phyloP scores from a whole-genome alignment of 2,888 invertebrate genomes.

The Eudiplozoon nipponicum region DNA sequence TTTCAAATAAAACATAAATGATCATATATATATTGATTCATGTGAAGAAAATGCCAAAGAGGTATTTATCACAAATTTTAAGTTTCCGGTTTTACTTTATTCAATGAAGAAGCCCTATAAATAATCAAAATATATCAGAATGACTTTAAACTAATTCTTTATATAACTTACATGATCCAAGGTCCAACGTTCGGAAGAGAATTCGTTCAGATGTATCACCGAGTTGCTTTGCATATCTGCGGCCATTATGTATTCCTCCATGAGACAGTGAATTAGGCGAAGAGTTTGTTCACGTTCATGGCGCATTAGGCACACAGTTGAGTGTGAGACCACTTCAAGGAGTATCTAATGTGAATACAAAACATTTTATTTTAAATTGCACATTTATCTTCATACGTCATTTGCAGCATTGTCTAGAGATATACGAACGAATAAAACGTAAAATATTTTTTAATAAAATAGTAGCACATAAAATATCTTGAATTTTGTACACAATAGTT shows the following conservation, averaged over 20 bases:
- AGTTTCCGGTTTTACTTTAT: too few species aligned
- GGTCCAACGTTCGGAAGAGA: neutral
- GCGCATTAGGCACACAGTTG: conserved; percentile 90
- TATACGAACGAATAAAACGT: too few species aligned
- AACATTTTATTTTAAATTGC: neutral
- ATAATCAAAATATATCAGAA: neutral
- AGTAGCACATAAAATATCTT: too few species aligned
- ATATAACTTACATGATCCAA: neutral
- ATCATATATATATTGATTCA: too few species aligned
- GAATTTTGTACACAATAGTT: too few species aligned
- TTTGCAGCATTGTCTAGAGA: neutral
- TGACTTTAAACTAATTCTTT: neutral
- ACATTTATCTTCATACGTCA: neutral
- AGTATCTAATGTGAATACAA: conserved; percentile 33
- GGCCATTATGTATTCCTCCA: neutral
- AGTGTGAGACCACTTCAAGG: conserved; percentile 74
- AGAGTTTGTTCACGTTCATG: conserved; percentile 86
- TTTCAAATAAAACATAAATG: too few species aligned
- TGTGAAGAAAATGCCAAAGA: too few species aligned
- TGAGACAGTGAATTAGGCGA: conserved; percentile 37
- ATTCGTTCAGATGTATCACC: neutral
- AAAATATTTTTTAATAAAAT: too few species aligned
- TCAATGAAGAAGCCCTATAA: too few species aligned
- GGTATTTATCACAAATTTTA: too few species aligned
- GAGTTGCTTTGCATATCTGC: too few species aligned